Conservation (phyloP, 2,797 vertebrate species). For the Nyctibius grandis region DNA sequence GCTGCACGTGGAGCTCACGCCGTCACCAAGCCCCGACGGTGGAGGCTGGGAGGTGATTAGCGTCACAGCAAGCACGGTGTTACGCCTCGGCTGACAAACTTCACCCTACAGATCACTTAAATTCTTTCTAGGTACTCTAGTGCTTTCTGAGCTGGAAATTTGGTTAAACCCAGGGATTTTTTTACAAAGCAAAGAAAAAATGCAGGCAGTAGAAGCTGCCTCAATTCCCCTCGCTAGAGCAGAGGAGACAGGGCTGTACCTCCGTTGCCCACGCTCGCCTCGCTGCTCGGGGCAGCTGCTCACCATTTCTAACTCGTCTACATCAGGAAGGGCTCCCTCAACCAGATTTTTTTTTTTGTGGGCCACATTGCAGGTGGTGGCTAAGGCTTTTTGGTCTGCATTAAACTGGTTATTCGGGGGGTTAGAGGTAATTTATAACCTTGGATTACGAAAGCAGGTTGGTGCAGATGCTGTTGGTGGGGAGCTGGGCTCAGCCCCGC, state of each 20-base stretch:
- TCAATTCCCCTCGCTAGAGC: neutral
- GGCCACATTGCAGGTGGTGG: neutral
- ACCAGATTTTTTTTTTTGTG: no score
- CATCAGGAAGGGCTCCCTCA: neutral
- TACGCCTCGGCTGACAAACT: neutral
- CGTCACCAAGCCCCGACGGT: neutral
- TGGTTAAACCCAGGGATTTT: neutral
- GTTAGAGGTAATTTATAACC: neutral
- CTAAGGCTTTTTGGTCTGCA: slow-evolving; percentile 10
- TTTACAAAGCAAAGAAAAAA: slow-evolving; percentile 22
- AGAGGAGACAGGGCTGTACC: neutral
- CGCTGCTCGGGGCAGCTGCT: neutral
- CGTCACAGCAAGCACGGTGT: accelerated
- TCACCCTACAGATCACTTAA: neutral
- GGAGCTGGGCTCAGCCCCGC: neutral
- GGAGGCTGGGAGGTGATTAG: neutral
- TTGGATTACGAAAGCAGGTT: neutral
- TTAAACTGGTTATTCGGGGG: slow-evolving; percentile 14
- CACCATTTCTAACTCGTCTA: neutral
- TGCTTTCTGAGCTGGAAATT: neutral
- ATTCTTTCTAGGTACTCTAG: neutral
- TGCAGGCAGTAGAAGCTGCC: slow-evolving; percentile 26
- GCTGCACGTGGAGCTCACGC: accelerated
- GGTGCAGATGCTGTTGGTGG: neutral
- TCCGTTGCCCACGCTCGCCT: accelerated